These are phyloP conservation scores for Epinotia demarniana DNA, from an alignment of 2,888 invertebrate genomes.

Conservation along the genomic window DNA sequence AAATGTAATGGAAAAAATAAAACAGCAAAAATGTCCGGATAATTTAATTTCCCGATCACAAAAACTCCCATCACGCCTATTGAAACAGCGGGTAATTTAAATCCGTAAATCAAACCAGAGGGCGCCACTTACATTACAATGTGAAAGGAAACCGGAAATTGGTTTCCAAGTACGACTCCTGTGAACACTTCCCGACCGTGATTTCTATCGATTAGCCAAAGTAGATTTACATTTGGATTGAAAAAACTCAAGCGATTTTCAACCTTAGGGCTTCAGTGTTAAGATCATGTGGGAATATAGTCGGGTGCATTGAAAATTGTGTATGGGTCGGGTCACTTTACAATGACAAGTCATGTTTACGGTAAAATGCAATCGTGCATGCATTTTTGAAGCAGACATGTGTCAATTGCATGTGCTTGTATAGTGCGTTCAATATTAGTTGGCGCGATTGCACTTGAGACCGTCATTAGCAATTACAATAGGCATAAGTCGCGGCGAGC, in stretches of 20 bases:
- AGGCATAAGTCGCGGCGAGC: too few relatives aligned
- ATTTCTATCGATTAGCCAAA: constrained; percentile 71
- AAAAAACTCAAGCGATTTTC: constrained; percentile 52
- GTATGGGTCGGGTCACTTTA: constrained; percentile 55
- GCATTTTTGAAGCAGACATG: constrained; percentile 51
- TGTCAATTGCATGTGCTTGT: background rate
- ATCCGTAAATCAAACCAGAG: constrained; percentile 54
- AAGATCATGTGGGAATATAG: background rate
- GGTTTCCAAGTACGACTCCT: constrained; percentile 75
- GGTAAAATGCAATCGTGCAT: constrained; percentile 57
- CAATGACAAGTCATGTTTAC: constrained; percentile 62
- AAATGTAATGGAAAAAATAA: background rate
- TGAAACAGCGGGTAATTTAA: constrained; percentile 37
- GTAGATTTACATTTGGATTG: constrained; percentile 54
- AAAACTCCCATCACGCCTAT: constrained; percentile 46
- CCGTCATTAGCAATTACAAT: too few relatives aligned
- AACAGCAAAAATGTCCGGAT: background rate
- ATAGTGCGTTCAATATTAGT: too few relatives aligned
- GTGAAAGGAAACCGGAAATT: constrained; percentile 81
- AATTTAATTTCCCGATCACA: constrained; percentile 19
- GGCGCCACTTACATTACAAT: constrained; percentile 79
- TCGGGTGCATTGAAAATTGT: constrained; percentile 47
- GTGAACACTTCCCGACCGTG: constrained; percentile 69
- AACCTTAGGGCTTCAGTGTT: constrained; percentile 48
- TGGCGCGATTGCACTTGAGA: too few relatives aligned